Base-by-base conservation (phyloP, 2,888 invertebrate species). In the Caenorhabditis doughertyi region DNA sequence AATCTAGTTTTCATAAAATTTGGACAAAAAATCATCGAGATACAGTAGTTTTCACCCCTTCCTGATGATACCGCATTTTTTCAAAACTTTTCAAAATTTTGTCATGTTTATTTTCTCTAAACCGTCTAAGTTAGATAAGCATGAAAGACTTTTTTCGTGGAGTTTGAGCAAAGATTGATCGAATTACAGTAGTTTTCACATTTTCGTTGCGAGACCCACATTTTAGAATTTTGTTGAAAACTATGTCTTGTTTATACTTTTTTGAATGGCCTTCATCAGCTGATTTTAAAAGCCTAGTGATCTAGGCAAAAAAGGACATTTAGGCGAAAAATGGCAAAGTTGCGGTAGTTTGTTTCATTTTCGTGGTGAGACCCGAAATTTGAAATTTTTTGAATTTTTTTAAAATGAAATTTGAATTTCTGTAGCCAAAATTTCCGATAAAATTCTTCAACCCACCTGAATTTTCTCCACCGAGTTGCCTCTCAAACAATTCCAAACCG, bases 381-480 rank as follows among this genome's bases (percentile, higher is more conserved):
- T 11, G 13, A 42, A 42, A 42, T 42, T 42, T 42, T 32, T 9
- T 7, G 9, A 32, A 32, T 32, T 32, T 9, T 32, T 9, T 9
- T 7, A 32, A 32, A 32, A n/a, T n/a, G n/a, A n/a, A n/a, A 9
- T 39, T 11, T 16, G 2, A 16, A 39, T 39, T 39, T 13, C 39
- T 39, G 39, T 39, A 39, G 39, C 32, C 32, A 32, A 32, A 32
- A 32, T 7, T 7, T 32, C 32, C 9, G 13, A 42, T 13, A 42
- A 42, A 42, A 42, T 42, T 49, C 8, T 21, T 3, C 21, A 42
- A 42, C 11, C 9, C 25, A 76, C 74, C 58, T 76, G 80, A 35
- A 80, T 18, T 21, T 79, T 82, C 23, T 82, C 79, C 21, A 82
- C 51, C 0, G 55, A 68, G 29, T 55, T 77, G 4, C 58, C 60